Percentiles rank a stretch among this genome's conserved stretches.
phyloP scores from a whole-genome alignment of 1,140 invertebrate genomes.

The Brachionus manjavacas region DNA sequence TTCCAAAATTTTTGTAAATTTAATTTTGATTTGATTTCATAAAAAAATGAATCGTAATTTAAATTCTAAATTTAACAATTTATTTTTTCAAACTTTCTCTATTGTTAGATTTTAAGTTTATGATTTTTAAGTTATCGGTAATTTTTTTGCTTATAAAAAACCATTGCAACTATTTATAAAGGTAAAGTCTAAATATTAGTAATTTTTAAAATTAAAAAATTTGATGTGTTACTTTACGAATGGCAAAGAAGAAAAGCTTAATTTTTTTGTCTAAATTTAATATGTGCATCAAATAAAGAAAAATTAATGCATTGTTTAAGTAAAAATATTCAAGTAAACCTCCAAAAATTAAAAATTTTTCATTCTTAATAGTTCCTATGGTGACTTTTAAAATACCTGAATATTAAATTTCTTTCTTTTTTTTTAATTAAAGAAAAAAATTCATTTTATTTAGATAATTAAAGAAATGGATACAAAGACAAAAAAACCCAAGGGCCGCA shows the following conservation, averaged over 20 bases:
- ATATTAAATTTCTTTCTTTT: not conserved
- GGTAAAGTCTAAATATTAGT: too few relatives aligned
- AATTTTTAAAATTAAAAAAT: too few relatives aligned
- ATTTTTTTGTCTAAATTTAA: not conserved
- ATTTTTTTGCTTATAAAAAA: not conserved
- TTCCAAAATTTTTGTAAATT: not conserved
- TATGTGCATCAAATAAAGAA: not conserved
- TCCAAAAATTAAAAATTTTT: not conserved
- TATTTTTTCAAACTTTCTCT: not conserved
- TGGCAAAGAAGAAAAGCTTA: too few relatives aligned
- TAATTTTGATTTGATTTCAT: not conserved
- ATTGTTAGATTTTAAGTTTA: not conserved
- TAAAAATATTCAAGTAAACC: not conserved
- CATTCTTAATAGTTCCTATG: not conserved
- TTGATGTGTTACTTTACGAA: too few relatives aligned
- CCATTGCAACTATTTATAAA: too few relatives aligned
- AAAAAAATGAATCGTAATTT: not conserved
- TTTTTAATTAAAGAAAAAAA: not conserved
- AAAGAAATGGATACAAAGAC: not conserved
- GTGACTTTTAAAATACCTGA: not conserved
- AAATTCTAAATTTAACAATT: not conserved
- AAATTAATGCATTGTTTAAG: not conserved
- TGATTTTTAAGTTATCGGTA: not conserved
- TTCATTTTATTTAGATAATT: not conserved
- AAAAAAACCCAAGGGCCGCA: constrained; percentile 84